Base-by-base conservation (phyloP, 2,888 invertebrate genomes). In the Malacosoma neustria region DNA sequence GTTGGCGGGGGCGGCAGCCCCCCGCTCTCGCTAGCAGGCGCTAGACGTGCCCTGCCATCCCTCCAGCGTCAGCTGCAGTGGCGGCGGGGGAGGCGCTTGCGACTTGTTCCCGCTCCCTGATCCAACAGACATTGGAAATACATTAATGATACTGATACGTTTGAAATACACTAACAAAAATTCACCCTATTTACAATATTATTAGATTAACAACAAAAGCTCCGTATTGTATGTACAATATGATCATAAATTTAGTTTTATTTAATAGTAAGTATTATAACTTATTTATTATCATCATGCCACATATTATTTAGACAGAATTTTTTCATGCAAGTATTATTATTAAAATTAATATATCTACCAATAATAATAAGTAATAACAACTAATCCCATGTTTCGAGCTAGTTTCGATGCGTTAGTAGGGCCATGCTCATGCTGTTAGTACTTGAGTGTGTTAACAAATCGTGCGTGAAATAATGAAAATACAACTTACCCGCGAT, bases 31-130 rank as follows among this genome's bases (percentile, higher is more conserved):
- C 84, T 87, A 87, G 86, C 87, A 86, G 39, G 82, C 84, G 64
- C 74, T 75, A 31, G 89, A 86, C 41, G 87, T 69, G 62, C 79
- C 87, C 74, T 89, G 67, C 82, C 88, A 89, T 45, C 84, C 80
- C 46, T 75, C 77, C 48, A 89, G 72, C 54, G 88, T 88, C 42
- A 89, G 66, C 39, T 82, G 77, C 51, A 87, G 77, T 46, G 90
- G 90, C 47, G 90, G 90, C 44, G 90, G 90, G 60, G 82, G 81
- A 40, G 90, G 90, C 46, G 90, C 90, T 56, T 79, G 89, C 62
- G 89, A 89, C 69, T 90, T 89, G 59, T 80, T 81, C 67, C 69
- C 84, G n/a, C n/a, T n/a, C n/a, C n/a, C n/a, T n/a, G n/a, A n/a
- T n/a, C n/a, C n/a, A n/a, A 30, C 36, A 32, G 34, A 32, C n/a